A percentile compares a stretch with the other conserved stretches of the same genome.
phyloP scores from a whole-genome alignment of 2,888 invertebrate genomes.

The Lasioglossum villosulum region DNA sequence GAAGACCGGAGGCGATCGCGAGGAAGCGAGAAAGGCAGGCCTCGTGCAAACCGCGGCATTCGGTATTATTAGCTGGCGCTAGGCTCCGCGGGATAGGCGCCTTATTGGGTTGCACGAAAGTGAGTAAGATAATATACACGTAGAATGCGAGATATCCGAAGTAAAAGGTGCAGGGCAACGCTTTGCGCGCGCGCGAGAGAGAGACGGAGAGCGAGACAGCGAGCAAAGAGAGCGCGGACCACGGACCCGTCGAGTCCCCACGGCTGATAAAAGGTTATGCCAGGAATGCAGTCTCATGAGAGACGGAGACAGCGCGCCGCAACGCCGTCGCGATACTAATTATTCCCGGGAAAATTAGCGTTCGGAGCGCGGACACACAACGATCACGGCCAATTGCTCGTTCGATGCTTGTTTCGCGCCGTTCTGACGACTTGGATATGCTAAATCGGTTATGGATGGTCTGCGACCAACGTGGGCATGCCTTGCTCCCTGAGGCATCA shows the following conservation, averaged over 20 bases:
- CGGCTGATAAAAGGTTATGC: constrained; percentile 81
- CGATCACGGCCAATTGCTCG: not conserved
- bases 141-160: constrained; percentile 78
- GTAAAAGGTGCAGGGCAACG: constrained; percentile 75
- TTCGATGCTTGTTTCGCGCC: not conserved
- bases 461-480: not conserved
- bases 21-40: constrained; percentile 29
- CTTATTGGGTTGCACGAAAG: constrained; percentile 75
- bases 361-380: not conserved
- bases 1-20: constrained; percentile 4
- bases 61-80: constrained; percentile 75
- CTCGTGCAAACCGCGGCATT: constrained; percentile 68
- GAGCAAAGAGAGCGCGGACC: constrained; percentile 39
- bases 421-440: not conserved
- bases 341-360: constrained; percentile 64
- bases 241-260: constrained; percentile 74
- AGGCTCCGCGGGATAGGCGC: constrained; percentile 69
- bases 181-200: not conserved
- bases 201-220: constrained; percentile 43
- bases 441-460: not conserved
- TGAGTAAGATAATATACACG: constrained; percentile 78
- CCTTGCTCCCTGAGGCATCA: not conserved
- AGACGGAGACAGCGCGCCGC: constrained; percentile 72
- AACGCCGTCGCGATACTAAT: constrained; percentile 76
- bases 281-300: constrained; percentile 81